These are phyloP conservation scores for Syngnathus typhle DNA, from an alignment of 2,113 vertebrate species.

Conservation along the genomic window DNA sequence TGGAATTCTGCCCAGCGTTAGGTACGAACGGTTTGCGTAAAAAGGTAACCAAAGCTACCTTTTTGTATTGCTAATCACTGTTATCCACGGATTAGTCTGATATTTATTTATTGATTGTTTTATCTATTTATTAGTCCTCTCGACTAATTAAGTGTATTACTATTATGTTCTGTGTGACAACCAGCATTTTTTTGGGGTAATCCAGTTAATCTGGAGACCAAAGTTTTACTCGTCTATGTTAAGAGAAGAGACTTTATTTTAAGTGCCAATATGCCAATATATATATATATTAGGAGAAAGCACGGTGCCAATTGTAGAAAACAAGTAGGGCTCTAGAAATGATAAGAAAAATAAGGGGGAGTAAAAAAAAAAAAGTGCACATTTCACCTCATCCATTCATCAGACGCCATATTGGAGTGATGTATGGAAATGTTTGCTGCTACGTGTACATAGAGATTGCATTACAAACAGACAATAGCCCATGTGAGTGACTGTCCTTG, in stretches of 20 bases:
- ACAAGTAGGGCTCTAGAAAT: neutral
- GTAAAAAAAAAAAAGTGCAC: slow-evolving; percentile 34
- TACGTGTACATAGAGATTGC: slow-evolving; percentile 56
- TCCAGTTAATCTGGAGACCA: slow-evolving; percentile 63
- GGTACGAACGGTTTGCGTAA: slow-evolving; percentile 39
- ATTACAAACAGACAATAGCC: slow-evolving; percentile 26
- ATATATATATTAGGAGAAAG: slow-evolving; percentile 6
- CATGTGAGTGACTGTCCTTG: slow-evolving; percentile 38
- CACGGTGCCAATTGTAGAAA: slow-evolving; percentile 50
- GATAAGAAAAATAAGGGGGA: neutral
- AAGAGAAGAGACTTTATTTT: slow-evolving; percentile 51
- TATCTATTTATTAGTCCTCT: slow-evolving; percentile 53
- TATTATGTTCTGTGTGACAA: slow-evolving; percentile 49
- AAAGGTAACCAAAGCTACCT: slow-evolving; percentile 25
- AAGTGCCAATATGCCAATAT: slow-evolving; percentile 60
- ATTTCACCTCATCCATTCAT: slow-evolving; percentile 59
- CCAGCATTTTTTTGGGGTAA: slow-evolving; percentile 46
- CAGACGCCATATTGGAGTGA: slow-evolving; percentile 40
- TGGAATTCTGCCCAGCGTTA: slow-evolving; percentile 29
- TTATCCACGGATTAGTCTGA: slow-evolving; percentile 14
- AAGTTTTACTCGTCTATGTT: slow-evolving; percentile 63
- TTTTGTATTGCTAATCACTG: neutral
- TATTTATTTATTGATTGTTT: slow-evolving; percentile 68
- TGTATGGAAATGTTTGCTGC: slow-evolving; percentile 54
- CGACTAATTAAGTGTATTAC: slow-evolving; percentile 11